phyloP scores from a whole-genome alignment of 2,888 invertebrate genomes.

The Drosophila paramelanica region DNA sequence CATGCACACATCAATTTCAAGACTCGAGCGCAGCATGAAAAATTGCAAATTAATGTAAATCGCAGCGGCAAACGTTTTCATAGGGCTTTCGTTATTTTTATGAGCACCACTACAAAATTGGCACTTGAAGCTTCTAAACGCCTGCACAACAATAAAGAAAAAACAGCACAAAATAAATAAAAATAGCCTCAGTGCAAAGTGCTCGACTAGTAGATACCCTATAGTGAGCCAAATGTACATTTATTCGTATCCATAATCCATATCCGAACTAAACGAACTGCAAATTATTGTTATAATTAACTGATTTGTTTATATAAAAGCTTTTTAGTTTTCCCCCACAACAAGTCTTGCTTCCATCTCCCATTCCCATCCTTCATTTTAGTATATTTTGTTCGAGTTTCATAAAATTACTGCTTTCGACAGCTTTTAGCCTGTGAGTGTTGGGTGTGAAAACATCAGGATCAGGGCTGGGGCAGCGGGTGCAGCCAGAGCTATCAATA shows the following conservation, averaged over 20 bases:
- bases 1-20: slow-evolving; percentile 63
- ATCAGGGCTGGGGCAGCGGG: background rate
- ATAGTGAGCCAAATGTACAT: background rate
- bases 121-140: slow-evolving; percentile 61
- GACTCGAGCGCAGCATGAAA: slow-evolving; percentile 80
- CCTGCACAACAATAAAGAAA: slow-evolving; percentile 25
- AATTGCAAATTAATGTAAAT: slow-evolving; percentile 84
- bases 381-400: too few relatives aligned
- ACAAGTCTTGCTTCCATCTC: too few relatives aligned
- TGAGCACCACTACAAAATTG: slow-evolving; percentile 67
- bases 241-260: too few relatives aligned
- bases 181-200: too few relatives aligned
- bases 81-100: slow-evolving; percentile 67
- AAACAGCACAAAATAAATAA: slow-evolving; percentile 4
- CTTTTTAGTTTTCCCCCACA: too few relatives aligned
- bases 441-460: background rate
- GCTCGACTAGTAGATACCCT: background rate
- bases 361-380: too few relatives aligned
- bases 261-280: too few relatives aligned
- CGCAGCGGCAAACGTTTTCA: slow-evolving; percentile 58
- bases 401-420: too few relatives aligned
- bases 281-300: too few relatives aligned
- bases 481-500: slow-evolving; percentile 59
- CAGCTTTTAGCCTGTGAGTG: background rate
- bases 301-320: too few relatives aligned